phyloP scores from a whole-genome alignment of 1,140 invertebrate species.

The Bombus waltoni region DNA sequence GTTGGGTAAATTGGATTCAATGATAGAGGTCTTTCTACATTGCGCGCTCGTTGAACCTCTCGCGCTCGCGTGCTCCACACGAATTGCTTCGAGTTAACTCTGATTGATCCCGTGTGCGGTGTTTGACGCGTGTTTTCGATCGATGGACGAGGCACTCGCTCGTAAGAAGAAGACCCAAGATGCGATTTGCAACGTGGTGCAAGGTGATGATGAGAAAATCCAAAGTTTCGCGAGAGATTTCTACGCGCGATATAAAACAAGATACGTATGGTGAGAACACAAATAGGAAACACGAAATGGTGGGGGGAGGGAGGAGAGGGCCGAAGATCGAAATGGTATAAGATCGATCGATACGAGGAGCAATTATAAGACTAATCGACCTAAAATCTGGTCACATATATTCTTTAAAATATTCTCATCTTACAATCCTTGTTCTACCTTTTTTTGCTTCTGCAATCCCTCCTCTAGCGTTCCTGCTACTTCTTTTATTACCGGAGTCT shows the following conservation, averaged over 20 bases:
- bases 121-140: constrained; percentile 23
- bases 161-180: background rate
- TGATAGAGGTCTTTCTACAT: constrained; percentile 55
- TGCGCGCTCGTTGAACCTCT: background rate
- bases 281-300: no score
- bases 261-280: no score
- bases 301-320: no score
- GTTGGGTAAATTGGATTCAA: constrained; percentile 76
- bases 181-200: background rate
- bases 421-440: background rate
- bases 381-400: background rate
- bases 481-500: no score
- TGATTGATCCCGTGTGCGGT: background rate
- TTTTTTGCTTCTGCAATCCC: background rate
- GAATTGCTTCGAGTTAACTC: constrained; percentile 36
- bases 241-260: no score
- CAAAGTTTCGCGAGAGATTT: constrained; percentile 17
- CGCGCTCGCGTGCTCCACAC: constrained; percentile 4
- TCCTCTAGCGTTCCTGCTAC: background rate
- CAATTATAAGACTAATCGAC: no score
- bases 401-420: background rate
- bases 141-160: background rate
- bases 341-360: no score
- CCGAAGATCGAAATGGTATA: no score
- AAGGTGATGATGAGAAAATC: background rate